phyloP scores from a whole-genome alignment of 2,888 invertebrate species.

The Drosophila anomalipes region DNA sequence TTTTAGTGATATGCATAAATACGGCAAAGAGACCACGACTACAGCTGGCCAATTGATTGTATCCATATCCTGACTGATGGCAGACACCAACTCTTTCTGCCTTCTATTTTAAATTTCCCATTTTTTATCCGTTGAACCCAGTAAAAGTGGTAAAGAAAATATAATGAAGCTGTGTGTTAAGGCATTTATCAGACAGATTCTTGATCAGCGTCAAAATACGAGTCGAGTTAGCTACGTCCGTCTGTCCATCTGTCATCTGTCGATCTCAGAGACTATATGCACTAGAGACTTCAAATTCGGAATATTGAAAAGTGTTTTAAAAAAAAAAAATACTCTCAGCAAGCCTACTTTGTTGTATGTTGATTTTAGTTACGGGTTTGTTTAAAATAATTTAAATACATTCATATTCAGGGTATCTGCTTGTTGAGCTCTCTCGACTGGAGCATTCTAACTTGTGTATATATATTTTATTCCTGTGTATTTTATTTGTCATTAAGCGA shows the following conservation, averaged over 20 bases:
- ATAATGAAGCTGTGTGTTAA: not conserved
- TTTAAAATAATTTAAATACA: not conserved
- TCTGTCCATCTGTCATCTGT: not conserved
- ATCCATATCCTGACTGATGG: conserved; percentile 14
- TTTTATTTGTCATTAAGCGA: conserved; percentile 18
- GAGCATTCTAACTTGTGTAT: not conserved
- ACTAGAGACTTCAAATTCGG: not conserved
- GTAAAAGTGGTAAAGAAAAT: not conserved
- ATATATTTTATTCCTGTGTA: not conserved
- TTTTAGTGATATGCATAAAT: conserved; percentile 72
- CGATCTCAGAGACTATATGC: not conserved
- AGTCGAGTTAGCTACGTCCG: too few species aligned
- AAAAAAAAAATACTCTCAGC: too few species aligned
- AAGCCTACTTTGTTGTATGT: too few species aligned
- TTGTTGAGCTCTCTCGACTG: not conserved
- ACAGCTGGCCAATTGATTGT: conserved; percentile 29
- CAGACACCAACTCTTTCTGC: conserved; percentile 1
- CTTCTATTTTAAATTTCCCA: not conserved
- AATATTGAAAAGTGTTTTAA: too few species aligned
- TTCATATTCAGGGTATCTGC: not conserved
- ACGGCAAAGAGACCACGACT: conserved; percentile 18
- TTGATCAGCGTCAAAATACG: too few species aligned
- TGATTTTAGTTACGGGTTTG: not conserved
- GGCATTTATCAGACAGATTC: not conserved
- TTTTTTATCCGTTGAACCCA: not conserved